Evolutionary conservation across 2,888 invertebrate genomes (phyloP).

Genomic region (Sarcophaga subvicina): DNA sequence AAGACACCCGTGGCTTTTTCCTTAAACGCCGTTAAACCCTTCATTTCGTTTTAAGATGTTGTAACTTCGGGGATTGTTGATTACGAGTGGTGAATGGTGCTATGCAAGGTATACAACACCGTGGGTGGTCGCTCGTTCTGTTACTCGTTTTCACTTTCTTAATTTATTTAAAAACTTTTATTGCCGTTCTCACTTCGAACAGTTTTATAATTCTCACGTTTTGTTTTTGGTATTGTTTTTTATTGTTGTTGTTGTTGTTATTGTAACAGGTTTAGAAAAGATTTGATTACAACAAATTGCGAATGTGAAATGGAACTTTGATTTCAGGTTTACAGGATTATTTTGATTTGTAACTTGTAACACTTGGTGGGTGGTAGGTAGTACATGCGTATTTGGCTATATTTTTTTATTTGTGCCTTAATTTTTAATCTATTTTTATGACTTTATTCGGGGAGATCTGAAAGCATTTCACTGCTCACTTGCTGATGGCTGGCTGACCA

Average conservation of each 20-base stretch:
- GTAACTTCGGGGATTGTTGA: constrained; percentile 1
- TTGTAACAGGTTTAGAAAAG: constrained; percentile 22
- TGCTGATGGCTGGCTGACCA: constrained; percentile 44
- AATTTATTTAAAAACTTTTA: constrained; percentile 31
- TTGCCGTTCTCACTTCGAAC: constrained; percentile 6
- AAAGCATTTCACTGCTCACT: constrained; percentile 20
- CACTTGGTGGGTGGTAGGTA: constrained; percentile 51
- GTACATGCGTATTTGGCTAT: constrained; percentile 1
- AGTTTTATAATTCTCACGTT: constrained; percentile 56
- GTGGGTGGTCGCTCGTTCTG: constrained; percentile 51
- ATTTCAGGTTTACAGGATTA: not conserved
- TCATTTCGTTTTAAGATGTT: constrained; percentile 73
- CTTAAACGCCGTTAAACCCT: constrained; percentile 81
- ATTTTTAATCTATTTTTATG: constrained; percentile 55
- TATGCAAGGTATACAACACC: constrained; percentile 53
- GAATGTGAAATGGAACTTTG: constrained; percentile 57
- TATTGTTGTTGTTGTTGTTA: constrained; percentile 15
- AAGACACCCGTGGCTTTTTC: constrained; percentile 81
- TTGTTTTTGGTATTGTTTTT: constrained; percentile 15
- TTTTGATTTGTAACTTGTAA: constrained; percentile 9
- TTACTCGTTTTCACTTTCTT: constrained; percentile 6
- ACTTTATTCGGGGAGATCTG: not conserved
- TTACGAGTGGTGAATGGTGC: constrained; percentile 32
- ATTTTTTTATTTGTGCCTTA: not conserved
- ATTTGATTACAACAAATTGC: constrained; percentile 53